Base-by-base conservation (phyloP, 2,888 invertebrate species). In the Epinotia ramella region DNA sequence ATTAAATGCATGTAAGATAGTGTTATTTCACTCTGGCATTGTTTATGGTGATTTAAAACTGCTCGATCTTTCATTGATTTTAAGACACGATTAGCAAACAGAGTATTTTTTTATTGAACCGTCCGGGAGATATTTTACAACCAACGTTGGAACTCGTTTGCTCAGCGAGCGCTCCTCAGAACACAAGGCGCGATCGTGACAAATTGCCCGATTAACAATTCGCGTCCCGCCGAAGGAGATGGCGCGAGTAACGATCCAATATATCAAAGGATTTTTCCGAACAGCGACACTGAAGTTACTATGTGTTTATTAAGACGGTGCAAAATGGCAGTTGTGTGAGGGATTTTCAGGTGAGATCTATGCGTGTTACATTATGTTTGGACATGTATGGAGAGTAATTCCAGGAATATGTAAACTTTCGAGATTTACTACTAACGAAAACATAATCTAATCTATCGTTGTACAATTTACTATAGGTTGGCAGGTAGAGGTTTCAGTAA, bases 161-260 rank as follows among this genome's bases (percentile, higher is more conserved):
- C 66, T 88, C 88, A 88, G 87, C 88, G 86, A 87, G 88, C 87
- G 84, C 85, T 84, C 84, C 80, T 86, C 86, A 87, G 91, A 91
- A 91, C 89, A 87, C 88, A 87, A 85, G 90, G 88, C 88, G 88
- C 84, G 91, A 91, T 92, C 90, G 90, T 93, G 93, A 93, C 91
- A 92, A 93, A 93, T 93, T 89, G 88, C 86, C 84, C 92, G 92
- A 93, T 93, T 93, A 93, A 92, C 92, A 92, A 91, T 89, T 90
- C 91, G 83, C 85, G 88, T 87, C 87, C 84, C 86, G 85, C 79
- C 79, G 80, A 84, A 87, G 89, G 91, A 92, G 93, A 93, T 91
- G 92, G 92, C 85, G 89, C 89, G 89, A 88, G 88, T 94, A 94
- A 94, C 93, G 93, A 92, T 89, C 88, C 88, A 88, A 94, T 94